Percentiles rank a stretch among this genome's conserved stretches.
These are phyloP conservation scores for Oxygymnocypris stewartii DNA, from an alignment of 2,113 vertebrate genomes.

Conservation along the genomic window DNA sequence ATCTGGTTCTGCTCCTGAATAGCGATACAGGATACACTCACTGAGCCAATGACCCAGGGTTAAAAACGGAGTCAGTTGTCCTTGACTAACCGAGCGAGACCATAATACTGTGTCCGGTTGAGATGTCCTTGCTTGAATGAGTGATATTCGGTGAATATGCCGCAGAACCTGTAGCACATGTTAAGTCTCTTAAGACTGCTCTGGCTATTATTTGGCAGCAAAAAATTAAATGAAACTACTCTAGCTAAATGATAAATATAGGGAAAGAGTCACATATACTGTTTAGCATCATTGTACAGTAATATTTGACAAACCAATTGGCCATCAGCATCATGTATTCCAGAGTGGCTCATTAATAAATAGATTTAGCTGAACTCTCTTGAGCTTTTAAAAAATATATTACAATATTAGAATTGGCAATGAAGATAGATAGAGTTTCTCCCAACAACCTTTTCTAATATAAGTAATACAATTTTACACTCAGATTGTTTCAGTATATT, in stretches of 20 bases:
- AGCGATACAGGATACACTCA: not conserved
- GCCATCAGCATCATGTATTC: too few relatives aligned
- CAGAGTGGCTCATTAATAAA: too few relatives aligned
- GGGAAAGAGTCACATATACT: not conserved
- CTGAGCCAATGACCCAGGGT: constrained; percentile 1
- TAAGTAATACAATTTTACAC: not conserved
- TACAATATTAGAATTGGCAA: not conserved
- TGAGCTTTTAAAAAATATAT: too few relatives aligned
- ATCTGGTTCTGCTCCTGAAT: not conserved
- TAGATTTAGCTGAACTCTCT: too few relatives aligned
- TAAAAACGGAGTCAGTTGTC: not conserved
- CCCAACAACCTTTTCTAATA: not conserved
- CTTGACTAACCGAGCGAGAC: constrained; percentile 14
- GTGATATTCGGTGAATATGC: not conserved
- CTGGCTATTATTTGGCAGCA: not conserved
- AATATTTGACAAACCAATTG: too few relatives aligned
- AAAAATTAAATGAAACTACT: not conserved
- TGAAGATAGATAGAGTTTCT: not conserved
- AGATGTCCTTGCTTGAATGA: constrained; percentile 18
- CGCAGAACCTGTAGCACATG: not conserved
- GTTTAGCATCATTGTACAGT: too few relatives aligned
- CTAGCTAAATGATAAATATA: not conserved
- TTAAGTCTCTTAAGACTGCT: not conserved
- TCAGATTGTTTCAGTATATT: not conserved
- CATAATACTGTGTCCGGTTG: not conserved